Evolutionary conservation across 2,888 invertebrate species (phyloP), one percentile per base, ranked within the genome.

Genomic region (Spilarctia lutea): DNA sequence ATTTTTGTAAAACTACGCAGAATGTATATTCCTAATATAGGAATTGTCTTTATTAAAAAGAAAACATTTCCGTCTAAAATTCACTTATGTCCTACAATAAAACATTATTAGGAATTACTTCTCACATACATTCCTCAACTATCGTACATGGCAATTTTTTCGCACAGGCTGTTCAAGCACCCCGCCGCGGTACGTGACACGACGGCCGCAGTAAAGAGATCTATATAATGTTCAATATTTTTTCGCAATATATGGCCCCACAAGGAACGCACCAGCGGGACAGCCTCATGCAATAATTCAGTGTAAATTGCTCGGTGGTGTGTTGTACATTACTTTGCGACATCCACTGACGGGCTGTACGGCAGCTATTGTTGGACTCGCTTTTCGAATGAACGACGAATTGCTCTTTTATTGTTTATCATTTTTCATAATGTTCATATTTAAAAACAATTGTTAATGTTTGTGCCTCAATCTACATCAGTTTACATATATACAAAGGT

Each of bases 281-380:
- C 82, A 84, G 86, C 80, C 86, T 83, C 87, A 86, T 86, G 90
- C 90, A 89, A 90, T 91, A 91, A 91, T 88, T 91, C 90, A 90
- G 88, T 79, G 86, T 85, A 89, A 90, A 91, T 89, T 89, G 89
- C 87, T 87, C 87, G 85, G 86, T 86, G 84, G 82, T 83, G 81
- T 76, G 83, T 84, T 83, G 86, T 86, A 87, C 89, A 88, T 89
- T 90, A 88, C 85, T 79, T 78, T 74, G 83, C 85, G 86, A 88
- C 89, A 84, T 80, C 76, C 79, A 84, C 75, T 84, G 86, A 85
- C 84, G 82, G 79, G 77, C 81, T 79, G 86, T 84, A 83, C 79
- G 77, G 67, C 71, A 45, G 78, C 83, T 75, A 85, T 84, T 85
- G 86, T 84, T 84, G 79, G 79, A 78, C 56, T 80, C 52, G 68